Conservation (phyloP, 2,888 invertebrate genomes). For the Uropetala carovei region DNA sequence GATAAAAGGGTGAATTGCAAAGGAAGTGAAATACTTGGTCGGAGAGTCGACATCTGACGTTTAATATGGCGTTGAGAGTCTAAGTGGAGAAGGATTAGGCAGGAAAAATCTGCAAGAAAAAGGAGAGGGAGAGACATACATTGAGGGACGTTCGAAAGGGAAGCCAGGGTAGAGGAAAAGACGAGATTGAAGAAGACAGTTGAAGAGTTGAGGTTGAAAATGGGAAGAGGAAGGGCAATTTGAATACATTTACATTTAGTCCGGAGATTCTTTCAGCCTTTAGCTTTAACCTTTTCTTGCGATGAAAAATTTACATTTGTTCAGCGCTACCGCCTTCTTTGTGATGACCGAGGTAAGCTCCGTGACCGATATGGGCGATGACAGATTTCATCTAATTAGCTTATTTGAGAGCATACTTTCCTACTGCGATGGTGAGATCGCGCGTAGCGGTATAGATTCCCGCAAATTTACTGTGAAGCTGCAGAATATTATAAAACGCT, state of each 20-base stretch:
- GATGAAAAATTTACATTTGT: slow-evolving; percentile 18
- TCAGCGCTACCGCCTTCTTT: not conserved
- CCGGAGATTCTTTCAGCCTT: not conserved
- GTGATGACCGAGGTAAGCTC: not conserved
- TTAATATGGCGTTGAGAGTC: not conserved
- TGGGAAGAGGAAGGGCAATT: slow-evolving; percentile 11
- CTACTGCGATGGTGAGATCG: too few relatives aligned
- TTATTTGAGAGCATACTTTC: not conserved
- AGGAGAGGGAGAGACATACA: not conserved
- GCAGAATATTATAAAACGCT: too few relatives aligned
- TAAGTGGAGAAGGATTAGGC: not conserved
- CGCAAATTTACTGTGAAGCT: too few relatives aligned
- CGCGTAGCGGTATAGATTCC: too few relatives aligned
- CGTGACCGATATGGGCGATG: not conserved
- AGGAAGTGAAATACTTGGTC: too few relatives aligned
- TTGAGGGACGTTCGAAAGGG: not conserved
- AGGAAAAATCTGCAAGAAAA: not conserved
- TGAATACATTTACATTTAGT: slow-evolving; percentile 18
- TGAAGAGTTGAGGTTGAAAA: slow-evolving; percentile 11
- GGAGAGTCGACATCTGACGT: too few relatives aligned
- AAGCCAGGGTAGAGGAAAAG: not conserved
- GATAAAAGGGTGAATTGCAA: too few relatives aligned
- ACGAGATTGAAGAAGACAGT: slow-evolving; percentile 28
- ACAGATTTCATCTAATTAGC: not conserved
- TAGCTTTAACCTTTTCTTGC: not conserved